These are phyloP conservation scores for Aegotheles bennettii DNA, from an alignment of 2,113 vertebrate species.

Conservation along the genomic window DNA sequence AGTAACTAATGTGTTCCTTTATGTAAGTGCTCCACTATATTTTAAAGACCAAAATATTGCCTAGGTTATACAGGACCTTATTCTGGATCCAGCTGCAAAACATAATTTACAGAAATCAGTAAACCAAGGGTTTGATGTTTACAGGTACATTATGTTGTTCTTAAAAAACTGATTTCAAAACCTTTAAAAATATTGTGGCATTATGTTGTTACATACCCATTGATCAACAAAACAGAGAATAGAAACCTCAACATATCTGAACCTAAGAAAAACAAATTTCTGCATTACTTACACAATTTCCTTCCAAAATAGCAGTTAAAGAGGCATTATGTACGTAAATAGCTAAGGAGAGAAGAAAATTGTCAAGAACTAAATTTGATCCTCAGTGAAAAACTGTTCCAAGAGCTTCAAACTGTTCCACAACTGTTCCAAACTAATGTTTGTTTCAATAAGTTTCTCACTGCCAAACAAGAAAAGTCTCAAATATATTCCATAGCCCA, in stretches of 20 bases:
- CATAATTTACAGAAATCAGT: background rate
- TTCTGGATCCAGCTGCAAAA: background rate
- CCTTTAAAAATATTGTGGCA: background rate
- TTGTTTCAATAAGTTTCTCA: background rate
- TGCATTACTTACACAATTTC: background rate
- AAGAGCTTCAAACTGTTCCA: too few species aligned
- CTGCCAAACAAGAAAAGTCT: background rate
- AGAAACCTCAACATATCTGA: background rate
- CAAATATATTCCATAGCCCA: background rate
- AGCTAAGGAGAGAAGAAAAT: background rate
- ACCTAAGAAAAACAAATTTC: background rate
- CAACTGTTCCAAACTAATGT: too few species aligned
- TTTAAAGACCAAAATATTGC: background rate
- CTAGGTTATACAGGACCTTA: background rate
- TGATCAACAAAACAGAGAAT: background rate
- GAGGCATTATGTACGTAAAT: background rate
- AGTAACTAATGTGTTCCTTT: conserved; percentile 3
- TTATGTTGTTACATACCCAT: background rate
- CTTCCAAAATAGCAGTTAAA: background rate
- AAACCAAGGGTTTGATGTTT: background rate
- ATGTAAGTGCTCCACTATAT: background rate
- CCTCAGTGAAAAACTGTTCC: background rate
- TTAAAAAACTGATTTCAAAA: background rate
- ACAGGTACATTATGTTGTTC: accelerated
- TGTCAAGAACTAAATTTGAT: background rate